Base-by-base conservation (phyloP, 2,113 vertebrate species). In the Chelonoidis abingdonii region DNA sequence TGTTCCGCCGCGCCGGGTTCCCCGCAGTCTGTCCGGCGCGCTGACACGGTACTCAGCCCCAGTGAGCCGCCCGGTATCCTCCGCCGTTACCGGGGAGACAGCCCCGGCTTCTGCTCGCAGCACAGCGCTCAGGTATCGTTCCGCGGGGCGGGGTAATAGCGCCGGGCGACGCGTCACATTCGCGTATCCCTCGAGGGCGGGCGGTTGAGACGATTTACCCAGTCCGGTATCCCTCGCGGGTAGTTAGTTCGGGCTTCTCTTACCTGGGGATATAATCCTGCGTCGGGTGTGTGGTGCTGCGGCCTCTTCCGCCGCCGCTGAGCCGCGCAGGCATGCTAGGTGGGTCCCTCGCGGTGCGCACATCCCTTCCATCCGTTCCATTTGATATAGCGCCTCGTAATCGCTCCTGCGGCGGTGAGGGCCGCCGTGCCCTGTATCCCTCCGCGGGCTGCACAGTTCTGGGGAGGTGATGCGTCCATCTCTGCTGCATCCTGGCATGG, bases 401-500 rank as follows among this genome's bases (percentile, higher is more conserved):
- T 78, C 76, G 14, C 22, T 49, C 24, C 41, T n/a, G 25, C 44
- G 44, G 3, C n/a, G 16, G 2, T n/a, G 59, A 29, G 5, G 16
- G 19, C 17, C 6, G 21, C n/a, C n/a, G n/a, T n/a, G n/a, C 19
- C 21, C 69, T 8, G 69, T 69, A 35, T 69, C 62, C 62, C 16
- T 31, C 62, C 35, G 31, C 56, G 2, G 54, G 10, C 27, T 1
- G 0, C 29, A 12, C 5, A 29, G 27, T 25, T 5, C 10, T 1
- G 10, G 57, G 41, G 41, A 41, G 41, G 41, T 41, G 41, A 41
- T 4, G 41, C 41, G 41, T 3, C 41, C 41, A 41, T 41, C 41
- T 41, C 41, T 41, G 41, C n/a, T n/a, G n/a, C n/a, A n/a, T n/a
- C n/a, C n/a, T n/a, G n/a, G n/a, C n/a, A n/a, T n/a, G n/a, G n/a